Evolutionary conservation across 2,888 invertebrate genomes (phyloP).

Genomic region (Drosophila emarginata): DNA sequence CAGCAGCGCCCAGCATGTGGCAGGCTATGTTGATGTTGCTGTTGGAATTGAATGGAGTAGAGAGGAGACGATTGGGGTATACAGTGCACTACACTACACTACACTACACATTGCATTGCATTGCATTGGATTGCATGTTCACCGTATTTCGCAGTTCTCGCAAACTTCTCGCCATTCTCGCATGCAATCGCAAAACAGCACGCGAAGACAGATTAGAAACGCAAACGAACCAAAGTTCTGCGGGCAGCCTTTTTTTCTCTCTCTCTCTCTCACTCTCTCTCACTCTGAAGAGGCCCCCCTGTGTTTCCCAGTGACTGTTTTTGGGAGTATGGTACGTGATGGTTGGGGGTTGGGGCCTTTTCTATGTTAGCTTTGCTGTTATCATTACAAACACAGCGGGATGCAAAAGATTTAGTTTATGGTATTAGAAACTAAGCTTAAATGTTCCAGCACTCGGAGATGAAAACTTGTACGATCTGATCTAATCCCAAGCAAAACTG

Average conservation of each 20-base stretch:
- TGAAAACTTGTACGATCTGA: not conserved
- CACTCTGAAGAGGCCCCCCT: constrained; percentile 14
- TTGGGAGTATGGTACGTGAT: too few species aligned
- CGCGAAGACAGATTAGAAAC: constrained; percentile 75
- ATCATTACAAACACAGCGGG: constrained; percentile 67
- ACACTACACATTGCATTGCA: too few species aligned
- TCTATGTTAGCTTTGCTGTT: constrained; percentile 44
- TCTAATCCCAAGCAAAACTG: not conserved
- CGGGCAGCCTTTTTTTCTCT: constrained; percentile 4
- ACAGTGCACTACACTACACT: constrained; percentile 26
- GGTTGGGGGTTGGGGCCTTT: too few species aligned
- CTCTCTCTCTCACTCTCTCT: too few species aligned
- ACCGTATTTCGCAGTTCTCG: constrained; percentile 57
- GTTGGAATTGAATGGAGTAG: constrained; percentile 18
- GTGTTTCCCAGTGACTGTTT: constrained; percentile 28
- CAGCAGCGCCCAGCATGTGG: constrained; percentile 64
- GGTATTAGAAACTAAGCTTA: constrained; percentile 27
- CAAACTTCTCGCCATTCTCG: constrained; percentile 40
- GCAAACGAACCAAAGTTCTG: constrained; percentile 42
- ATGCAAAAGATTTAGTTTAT: constrained; percentile 30
- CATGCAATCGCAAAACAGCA: constrained; percentile 70
- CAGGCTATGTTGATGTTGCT: constrained; percentile 53
- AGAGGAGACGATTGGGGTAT: constrained; percentile 15
- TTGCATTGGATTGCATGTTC: constrained; percentile 63
- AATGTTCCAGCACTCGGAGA: constrained; percentile 10